Percentiles rank a stretch among this genome's conserved stretches.
These are phyloP conservation scores for Chrysolina haemoptera DNA, from an alignment of 2,888 invertebrate genomes.

Conservation along the genomic window DNA sequence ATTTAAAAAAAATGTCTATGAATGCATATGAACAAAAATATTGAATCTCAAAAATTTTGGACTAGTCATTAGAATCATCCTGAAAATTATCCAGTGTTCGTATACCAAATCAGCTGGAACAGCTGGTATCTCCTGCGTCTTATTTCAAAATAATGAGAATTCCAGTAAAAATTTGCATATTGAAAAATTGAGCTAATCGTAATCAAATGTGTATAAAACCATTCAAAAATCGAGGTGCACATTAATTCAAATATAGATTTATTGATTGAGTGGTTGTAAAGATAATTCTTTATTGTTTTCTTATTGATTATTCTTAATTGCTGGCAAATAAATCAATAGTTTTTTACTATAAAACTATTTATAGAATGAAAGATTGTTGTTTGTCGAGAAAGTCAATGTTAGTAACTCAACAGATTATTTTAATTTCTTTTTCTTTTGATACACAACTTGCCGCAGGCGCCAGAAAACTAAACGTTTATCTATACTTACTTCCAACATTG, in stretches of 20 bases:
- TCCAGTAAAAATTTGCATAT: no score
- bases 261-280: not conserved
- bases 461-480: not conserved
- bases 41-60: no score
- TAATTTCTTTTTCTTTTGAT: not conserved
- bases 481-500: no score
- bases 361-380: not conserved
- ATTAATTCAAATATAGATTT: not conserved
- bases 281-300: not conserved
- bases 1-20: no score
- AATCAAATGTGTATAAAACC: not conserved
- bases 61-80: no score
- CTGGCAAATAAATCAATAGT: not conserved
- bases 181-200: no score
- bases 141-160: no score
- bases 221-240: not conserved
- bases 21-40: no score
- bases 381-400: not conserved
- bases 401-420: not conserved
- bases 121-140: no score
- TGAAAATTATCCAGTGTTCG: no score
- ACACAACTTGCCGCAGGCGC: not conserved
- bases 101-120: no score
- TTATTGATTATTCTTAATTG: not conserved
- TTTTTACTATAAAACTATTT: not conserved